Evolutionary conservation across 2,888 invertebrate genomes (phyloP).

Genomic region (Philopedon plagiatum): DNA sequence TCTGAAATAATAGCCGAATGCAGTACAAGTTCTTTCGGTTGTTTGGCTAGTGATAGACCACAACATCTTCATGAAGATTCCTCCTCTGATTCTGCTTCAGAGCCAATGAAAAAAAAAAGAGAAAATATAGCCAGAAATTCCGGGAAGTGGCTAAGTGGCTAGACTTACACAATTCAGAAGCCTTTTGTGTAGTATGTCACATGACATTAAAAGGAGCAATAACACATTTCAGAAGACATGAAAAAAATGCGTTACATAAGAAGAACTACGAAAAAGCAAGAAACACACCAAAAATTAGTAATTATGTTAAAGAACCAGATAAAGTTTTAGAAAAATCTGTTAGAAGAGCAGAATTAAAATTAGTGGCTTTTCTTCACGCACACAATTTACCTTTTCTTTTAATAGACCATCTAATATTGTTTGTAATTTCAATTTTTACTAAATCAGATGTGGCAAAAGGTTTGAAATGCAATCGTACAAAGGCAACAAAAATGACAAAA

Average conservation of each 20-base stretch:
- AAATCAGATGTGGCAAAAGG: conserved; percentile 51
- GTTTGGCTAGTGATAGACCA: background rate
- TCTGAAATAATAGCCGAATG: background rate
- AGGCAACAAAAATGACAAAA: conserved; percentile 42
- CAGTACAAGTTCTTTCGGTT: background rate
- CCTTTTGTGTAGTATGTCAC: background rate
- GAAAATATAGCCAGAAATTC: background rate
- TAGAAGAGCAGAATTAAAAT: conserved; percentile 48
- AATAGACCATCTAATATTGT: conserved; percentile 51
- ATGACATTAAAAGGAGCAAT: conserved; percentile 14
- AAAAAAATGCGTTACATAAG: conserved; percentile 10
- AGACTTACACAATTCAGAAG: background rate
- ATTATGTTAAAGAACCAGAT: background rate
- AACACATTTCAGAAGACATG: conserved; percentile 21
- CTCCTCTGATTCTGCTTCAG: background rate
- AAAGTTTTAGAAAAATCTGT: conserved; percentile 4
- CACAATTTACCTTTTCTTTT: conserved; percentile 52
- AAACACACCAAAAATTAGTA: background rate
- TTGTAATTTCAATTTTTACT: conserved; percentile 41
- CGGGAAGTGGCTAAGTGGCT: background rate
- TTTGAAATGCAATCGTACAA: conserved; percentile 49
- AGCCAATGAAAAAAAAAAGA: background rate
- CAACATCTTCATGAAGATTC: background rate
- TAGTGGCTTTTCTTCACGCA: conserved; percentile 51
- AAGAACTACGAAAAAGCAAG: background rate